phyloP scores from a whole-genome alignment of 2,113 vertebrate genomes.

The cattle (Bos taurus) region DNA sequence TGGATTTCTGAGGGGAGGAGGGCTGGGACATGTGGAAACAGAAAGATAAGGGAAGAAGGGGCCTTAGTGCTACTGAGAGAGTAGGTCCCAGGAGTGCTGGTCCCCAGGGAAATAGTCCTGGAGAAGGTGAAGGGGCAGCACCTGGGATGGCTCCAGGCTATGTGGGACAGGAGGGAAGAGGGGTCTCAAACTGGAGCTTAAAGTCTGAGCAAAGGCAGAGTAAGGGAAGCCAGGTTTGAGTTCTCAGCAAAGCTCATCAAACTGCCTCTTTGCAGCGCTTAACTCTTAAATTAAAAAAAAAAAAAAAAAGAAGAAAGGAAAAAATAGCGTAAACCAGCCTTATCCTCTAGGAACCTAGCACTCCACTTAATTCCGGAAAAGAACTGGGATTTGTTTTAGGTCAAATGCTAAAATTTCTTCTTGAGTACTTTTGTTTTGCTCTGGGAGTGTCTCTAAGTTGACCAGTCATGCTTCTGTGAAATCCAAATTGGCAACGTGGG shows the following conservation, averaged over 20 bases:
- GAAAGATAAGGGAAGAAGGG: not conserved
- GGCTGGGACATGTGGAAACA: not conserved
- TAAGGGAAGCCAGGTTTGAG: not conserved
- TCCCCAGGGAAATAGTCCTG: not conserved
- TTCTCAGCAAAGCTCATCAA: not conserved
- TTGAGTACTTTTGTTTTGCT: not conserved
- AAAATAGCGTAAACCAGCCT: not conserved
- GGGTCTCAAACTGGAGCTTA: not conserved
- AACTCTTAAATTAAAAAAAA: not conserved
- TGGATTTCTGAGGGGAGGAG: not conserved
- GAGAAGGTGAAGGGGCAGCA: not conserved
- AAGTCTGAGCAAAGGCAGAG: not conserved
- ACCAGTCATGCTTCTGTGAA: not conserved
- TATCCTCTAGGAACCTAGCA: not conserved
- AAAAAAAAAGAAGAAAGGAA: not conserved
- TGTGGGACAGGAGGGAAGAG: not conserved
- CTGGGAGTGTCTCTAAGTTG: not conserved
- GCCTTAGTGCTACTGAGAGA: fast-evolving
- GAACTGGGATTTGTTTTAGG: not conserved
- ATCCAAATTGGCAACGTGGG: not conserved
- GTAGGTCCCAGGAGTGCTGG: not conserved
- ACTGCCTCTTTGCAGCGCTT: not conserved
- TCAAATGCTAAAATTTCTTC: not conserved
- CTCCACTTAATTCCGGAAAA: not conserved
- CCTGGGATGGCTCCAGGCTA: not conserved